A percentile compares a stretch with the other conserved stretches of the same genome.
Evolutionary conservation across 2,888 invertebrate species (phyloP).

Genomic region (Volucella inanis): DNA sequence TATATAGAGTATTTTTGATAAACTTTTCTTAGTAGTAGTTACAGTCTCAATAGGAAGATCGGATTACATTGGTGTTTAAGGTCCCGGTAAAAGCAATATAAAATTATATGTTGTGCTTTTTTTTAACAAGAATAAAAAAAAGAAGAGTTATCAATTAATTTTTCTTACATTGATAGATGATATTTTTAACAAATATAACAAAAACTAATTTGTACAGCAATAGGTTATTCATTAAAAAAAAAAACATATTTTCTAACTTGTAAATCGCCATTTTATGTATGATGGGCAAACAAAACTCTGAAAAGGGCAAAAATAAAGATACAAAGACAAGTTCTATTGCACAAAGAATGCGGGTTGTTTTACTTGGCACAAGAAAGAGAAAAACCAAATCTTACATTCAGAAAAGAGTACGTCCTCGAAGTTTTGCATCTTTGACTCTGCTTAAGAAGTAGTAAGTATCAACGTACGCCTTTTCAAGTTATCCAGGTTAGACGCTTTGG

Average conservation of each 20-base stretch:
- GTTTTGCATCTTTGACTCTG: no score
- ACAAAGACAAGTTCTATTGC: constrained; percentile 53
- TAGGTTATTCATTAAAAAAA: constrained; percentile 65
- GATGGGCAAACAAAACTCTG: not conserved
- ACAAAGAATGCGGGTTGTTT: constrained; percentile 56
- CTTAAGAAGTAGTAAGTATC: no score
- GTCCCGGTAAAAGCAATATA: constrained; percentile 10
- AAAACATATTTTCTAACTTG: constrained; percentile 28
- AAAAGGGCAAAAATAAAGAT: constrained; percentile 18
- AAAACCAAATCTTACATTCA: no score
- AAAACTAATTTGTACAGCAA: constrained; percentile 50
- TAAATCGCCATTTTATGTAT: not conserved
- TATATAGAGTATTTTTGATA: constrained; percentile 33
- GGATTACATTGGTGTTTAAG: constrained; percentile 43
- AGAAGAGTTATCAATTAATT: no score
- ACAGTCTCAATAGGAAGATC: constrained; percentile 7
- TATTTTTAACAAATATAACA: constrained; percentile 34
- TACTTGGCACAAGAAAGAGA: no score
- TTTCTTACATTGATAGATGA: no score
- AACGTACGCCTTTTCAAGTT: no score
- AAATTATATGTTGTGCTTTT: not conserved
- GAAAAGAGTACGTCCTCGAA: no score
- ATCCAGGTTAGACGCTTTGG: no score
- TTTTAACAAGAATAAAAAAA: not conserved
- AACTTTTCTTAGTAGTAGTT: not conserved